A percentile compares a stretch with the other conserved stretches of the same genome.
Evolutionary conservation across 2,888 invertebrate species (phyloP).

Genomic region (Pandemis heparana): DNA sequence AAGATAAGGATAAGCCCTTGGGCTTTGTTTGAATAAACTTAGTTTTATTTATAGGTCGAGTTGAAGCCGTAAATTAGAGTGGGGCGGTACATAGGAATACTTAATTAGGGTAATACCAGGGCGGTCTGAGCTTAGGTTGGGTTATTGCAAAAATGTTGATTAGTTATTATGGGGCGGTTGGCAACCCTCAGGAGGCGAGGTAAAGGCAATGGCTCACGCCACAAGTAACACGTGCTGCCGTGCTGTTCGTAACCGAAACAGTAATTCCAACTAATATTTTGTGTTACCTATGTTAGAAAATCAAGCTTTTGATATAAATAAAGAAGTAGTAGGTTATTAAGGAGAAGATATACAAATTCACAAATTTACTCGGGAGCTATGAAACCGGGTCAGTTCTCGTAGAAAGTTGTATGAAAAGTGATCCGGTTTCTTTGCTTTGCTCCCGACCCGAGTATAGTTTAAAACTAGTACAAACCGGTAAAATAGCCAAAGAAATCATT

Average conservation of each 20-base stretch:
- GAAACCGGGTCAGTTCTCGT: too few species aligned
- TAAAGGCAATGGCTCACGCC: slow-evolving; percentile 25
- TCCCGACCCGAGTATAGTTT: too few species aligned
- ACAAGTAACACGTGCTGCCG: slow-evolving; percentile 10
- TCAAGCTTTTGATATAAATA: background rate
- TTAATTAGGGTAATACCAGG: slow-evolving; percentile 59
- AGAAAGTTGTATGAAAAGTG: too few species aligned
- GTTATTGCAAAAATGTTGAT: slow-evolving; percentile 35
- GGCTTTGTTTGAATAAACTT: slow-evolving; percentile 40
- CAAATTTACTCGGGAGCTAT: background rate
- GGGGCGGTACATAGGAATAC: slow-evolving; percentile 36
- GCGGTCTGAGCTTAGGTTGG: slow-evolving; percentile 27
- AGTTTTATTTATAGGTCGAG: slow-evolving; percentile 40
- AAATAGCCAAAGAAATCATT: too few species aligned
- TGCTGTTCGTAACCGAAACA: background rate
- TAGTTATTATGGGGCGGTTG: slow-evolving; percentile 18
- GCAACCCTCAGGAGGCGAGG: slow-evolving; percentile 27
- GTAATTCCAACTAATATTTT: background rate
- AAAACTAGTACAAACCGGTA: too few species aligned
- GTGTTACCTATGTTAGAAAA: background rate
- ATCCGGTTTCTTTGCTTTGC: too few species aligned
- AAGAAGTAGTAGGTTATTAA: background rate
- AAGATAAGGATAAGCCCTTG: slow-evolving; percentile 37
- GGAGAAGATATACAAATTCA: background rate
- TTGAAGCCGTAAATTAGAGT: slow-evolving; percentile 37